These are phyloP conservation scores for Heliconius hortense DNA, from an alignment of 2,888 invertebrate species.

Conservation along the genomic window DNA sequence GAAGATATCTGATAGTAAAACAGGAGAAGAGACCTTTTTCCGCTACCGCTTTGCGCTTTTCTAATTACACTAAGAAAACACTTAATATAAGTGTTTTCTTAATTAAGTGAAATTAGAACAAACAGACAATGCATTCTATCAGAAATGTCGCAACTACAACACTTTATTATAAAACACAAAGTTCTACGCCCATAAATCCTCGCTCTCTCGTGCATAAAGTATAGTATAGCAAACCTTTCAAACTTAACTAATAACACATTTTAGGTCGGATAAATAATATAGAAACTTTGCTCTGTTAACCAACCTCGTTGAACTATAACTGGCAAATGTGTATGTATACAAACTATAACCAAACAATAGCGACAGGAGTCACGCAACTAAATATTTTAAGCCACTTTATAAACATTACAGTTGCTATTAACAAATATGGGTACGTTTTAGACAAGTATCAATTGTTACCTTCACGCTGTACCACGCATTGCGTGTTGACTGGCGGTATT, in stretches of 20 bases:
- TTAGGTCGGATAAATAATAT: constrained; percentile 10
- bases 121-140: not conserved
- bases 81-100: not conserved
- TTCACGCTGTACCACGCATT: no score
- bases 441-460: not conserved
- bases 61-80: not conserved
- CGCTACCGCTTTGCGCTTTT: not conserved
- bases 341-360: not conserved
- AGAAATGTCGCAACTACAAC: not conserved
- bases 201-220: constrained; percentile 3
- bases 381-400: not conserved
- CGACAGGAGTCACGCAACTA: constrained; percentile 8
- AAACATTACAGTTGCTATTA: constrained; percentile 3
- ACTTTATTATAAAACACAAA: constrained; percentile 54
- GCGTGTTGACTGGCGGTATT: no score
- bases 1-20: no score
- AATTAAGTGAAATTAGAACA: not conserved
- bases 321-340: not conserved
- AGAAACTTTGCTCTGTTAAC: constrained; percentile 8
- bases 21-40: no score
- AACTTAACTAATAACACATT: constrained; percentile 15
- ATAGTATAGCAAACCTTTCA: constrained; percentile 7
- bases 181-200: constrained; percentile 29
- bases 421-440: not conserved
- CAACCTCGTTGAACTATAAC: constrained; percentile 5